Base-by-base conservation (phyloP, 2,888 invertebrate genomes). In the Arge pagana region DNA sequence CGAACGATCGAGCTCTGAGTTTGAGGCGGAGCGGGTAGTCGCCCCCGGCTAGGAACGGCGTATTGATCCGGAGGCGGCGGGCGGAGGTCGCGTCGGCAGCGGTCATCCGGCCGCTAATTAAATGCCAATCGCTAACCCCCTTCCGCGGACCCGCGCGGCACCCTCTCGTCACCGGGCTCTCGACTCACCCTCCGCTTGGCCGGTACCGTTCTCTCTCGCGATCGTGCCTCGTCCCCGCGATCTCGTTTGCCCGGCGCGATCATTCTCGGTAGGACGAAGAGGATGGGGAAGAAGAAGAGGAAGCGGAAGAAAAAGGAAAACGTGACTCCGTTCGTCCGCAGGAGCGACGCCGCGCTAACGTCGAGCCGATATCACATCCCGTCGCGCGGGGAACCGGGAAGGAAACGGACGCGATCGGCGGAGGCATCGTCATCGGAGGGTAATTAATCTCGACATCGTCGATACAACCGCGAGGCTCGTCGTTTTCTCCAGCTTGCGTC, bases 41-140 rank as follows among this genome's bases (percentile, higher is more conserved):
- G 50, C 49, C 71, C 72, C 69, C 70, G 66, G 45, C 45, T 35
- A 33, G 70, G 70, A 73, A 69, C 67, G 67, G 68, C 65, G 75
- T 76, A 76, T 76, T 75, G 76, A 75, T 75, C 76, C 74, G 68
- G 74, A 73, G 73, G 74, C 72, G 74, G 74, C 66, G 65, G 70
- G 74, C 28, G 3, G 28, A 8, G 33, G 45, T 35, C 23, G 45
- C 23, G 39, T 21, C 39, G 74, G 74, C 67, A 65, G 70, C 71
- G 75, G 76, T 74, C 76, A 74, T 74, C 74, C 74, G 67, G 72
- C 71, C 74, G 74, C 74, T 75, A 75, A 74, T 76, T 75, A 75
- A 75, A 75, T 75, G 76, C 76, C 76, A 76, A 76, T 76, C 74
- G 76, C 71, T 70, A 62, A 67, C 68, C 74, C 70, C 67, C 68